These are phyloP conservation scores for Electrophaes corylata DNA, from an alignment of 2,888 invertebrate genomes.

Conservation along the genomic window DNA sequence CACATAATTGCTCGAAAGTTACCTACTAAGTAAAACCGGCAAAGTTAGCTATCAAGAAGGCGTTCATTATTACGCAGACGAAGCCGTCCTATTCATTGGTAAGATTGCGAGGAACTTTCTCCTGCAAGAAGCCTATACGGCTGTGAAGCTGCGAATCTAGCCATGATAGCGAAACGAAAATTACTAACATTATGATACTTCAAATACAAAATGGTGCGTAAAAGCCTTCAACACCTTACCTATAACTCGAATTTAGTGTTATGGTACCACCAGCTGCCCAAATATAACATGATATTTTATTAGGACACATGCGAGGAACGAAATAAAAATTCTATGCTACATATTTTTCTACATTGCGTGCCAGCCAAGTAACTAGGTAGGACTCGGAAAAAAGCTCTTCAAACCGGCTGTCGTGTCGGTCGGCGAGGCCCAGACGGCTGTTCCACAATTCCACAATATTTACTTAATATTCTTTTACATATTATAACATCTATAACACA, in stretches of 20 bases:
- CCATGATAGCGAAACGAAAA: neutral
- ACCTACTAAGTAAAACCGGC: neutral
- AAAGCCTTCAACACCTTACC: neutral
- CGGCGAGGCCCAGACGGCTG: slow-evolving; percentile 43
- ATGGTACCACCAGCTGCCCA: slow-evolving; percentile 2
- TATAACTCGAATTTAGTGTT: neutral
- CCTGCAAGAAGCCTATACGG: slow-evolving; percentile 10
- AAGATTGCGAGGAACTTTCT: slow-evolving; percentile 24
- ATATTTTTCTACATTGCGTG: slow-evolving; percentile 52
- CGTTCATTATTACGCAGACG: slow-evolving; percentile 3
- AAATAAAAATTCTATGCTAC: slow-evolving; percentile 46
- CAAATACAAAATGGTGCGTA: neutral
- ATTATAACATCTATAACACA: too few relatives aligned
- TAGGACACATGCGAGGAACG: slow-evolving; percentile 28
- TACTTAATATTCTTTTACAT: slow-evolving; percentile 47
- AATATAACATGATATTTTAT: slow-evolving; percentile 12
- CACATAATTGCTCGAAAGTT: neutral
- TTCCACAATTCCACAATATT: slow-evolving; percentile 43
- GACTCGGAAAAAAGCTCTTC: slow-evolving; percentile 49
- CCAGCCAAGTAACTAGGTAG: slow-evolving; percentile 41
- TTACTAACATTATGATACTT: neutral
- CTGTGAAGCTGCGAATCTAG: slow-evolving; percentile 2
- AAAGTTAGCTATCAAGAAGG: slow-evolving; percentile 4
- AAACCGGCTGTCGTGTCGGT: slow-evolving; percentile 52
- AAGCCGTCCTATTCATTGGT: slow-evolving; percentile 7